Conservation (phyloP, 1,140 invertebrate genomes). For the Tetranychus urticae region DNA sequence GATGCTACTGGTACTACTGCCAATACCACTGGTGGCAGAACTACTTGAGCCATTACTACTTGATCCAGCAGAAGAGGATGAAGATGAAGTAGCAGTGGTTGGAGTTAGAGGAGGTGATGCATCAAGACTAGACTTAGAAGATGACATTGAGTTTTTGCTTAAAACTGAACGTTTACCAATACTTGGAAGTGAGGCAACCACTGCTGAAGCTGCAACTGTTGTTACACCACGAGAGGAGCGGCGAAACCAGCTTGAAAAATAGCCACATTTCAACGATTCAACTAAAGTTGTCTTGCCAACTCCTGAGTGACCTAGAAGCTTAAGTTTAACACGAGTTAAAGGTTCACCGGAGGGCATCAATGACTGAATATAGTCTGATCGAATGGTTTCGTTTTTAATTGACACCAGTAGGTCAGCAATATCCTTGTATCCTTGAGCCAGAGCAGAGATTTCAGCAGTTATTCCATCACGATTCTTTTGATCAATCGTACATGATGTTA, state of each 20-base stretch:
- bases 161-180: neutral
- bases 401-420: constrained; percentile 44
- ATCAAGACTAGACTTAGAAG: constrained; percentile 3
- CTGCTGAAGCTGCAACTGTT: neutral
- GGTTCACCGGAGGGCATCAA: constrained; percentile 31
- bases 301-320: constrained; percentile 48
- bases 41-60: too few relatives aligned
- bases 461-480: constrained; percentile 44
- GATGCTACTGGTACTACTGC: neutral
- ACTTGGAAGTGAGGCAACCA: neutral
- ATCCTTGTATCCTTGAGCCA: constrained; percentile 47
- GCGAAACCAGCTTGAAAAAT: constrained; percentile 37
- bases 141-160: neutral
- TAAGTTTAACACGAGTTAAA: constrained; percentile 41
- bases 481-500: constrained; percentile 37
- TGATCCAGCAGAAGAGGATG: too few relatives aligned
- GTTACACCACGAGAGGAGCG: constrained; percentile 15
- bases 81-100: neutral
- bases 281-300: constrained; percentile 49
- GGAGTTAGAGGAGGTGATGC: neutral
- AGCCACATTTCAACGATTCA: constrained; percentile 40
- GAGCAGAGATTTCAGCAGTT: constrained; percentile 50
- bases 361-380: constrained; percentile 41
- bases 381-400: constrained; percentile 31
- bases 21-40: neutral